phyloP scores from a whole-genome alignment of 2,888 invertebrate genomes.

The Stenotaenia linearis region DNA sequence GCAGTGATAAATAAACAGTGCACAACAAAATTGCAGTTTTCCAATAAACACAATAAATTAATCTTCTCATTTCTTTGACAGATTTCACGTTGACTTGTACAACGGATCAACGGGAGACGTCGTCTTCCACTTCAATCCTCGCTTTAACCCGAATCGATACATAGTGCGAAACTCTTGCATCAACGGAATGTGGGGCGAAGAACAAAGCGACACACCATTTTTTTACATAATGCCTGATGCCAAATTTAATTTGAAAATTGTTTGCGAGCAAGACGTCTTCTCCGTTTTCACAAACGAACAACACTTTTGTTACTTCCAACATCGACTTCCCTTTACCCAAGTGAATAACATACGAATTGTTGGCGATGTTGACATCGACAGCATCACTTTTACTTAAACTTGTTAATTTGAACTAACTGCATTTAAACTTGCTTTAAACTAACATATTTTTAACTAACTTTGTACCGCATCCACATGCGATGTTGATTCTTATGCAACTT shows the following conservation, averaged over 20 bases:
- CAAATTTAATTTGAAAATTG: slow-evolving; percentile 55
- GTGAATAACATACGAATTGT: slow-evolving; percentile 63
- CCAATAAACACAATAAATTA: too few relatives aligned
- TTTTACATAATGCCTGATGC: slow-evolving; percentile 58
- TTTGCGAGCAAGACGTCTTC: slow-evolving; percentile 55
- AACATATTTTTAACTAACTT: too few relatives aligned
- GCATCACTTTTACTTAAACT: neutral
- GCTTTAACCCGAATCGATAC: slow-evolving; percentile 57
- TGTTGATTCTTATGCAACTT: too few relatives aligned
- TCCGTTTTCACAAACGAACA: slow-evolving; percentile 60
- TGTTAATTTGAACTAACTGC: neutral
- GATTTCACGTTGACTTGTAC: slow-evolving; percentile 31
- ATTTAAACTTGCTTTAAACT: too few relatives aligned
- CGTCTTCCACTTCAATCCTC: slow-evolving; percentile 69
- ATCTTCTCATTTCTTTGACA: neutral
- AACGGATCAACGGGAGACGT: slow-evolving; percentile 47
- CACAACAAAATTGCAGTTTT: too few relatives aligned
- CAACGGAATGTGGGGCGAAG: slow-evolving; percentile 58
- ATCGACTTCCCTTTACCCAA: slow-evolving; percentile 55
- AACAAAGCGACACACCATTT: slow-evolving; percentile 53
- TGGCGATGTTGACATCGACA: slow-evolving; percentile 57
- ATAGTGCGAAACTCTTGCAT: slow-evolving; percentile 64
- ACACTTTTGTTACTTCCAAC: slow-evolving; percentile 61
- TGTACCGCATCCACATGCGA: too few relatives aligned
- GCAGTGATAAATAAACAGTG: too few relatives aligned